Evolutionary conservation across 2,888 invertebrate species (phyloP), one percentile per base, ranked within the genome.

Genomic region (Agapostemon virescens): DNA sequence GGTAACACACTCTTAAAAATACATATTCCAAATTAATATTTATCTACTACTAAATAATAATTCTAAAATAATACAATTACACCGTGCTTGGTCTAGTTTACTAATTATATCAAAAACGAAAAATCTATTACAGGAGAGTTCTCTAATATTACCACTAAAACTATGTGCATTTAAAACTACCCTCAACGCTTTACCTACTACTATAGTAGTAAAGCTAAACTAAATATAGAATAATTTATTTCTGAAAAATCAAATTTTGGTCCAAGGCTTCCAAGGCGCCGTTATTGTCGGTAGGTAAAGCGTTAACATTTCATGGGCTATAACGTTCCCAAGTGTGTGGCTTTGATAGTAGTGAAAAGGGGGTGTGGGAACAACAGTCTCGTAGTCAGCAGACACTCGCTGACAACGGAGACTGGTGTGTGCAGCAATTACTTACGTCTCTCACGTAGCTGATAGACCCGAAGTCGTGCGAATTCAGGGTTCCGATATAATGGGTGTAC

Each of bases 381-480:
- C n/a, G n/a, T 33, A 33, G 33, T 5, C 33, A 20, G 33, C 45
- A 20, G 45, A 33, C 26, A 33, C 52, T 55, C 33, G n/a, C n/a
- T 1, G 3, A 55, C 64, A 20, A 17, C 33, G 9, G 9, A 23
- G 9, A 26, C n/a, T 2, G 13, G 33, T 45, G n/a, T 36, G 26
- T 20, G 17, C 9, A 74, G 69, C 73, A 82, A 82, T 82, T 79
- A 88, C 91, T 88, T 81, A 93, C 93, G 77, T 95, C 95, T 89
- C 95, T 95, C 77, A 96, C 95, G 49, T 96, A 95, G 84, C 94
- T 94, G 84, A 97, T 94, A 87, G 95, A 95, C 15, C 97, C 97
- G 71, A 96, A 93, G 72, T 95, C 95, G 87, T 93, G 94, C 6
- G 84, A 88, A 89, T 95, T 95, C 84, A 97, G 94, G 87, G 95